Evolutionary conservation across 2,797 vertebrate genomes (phyloP).

Genomic region (Falco biarmicus): DNA sequence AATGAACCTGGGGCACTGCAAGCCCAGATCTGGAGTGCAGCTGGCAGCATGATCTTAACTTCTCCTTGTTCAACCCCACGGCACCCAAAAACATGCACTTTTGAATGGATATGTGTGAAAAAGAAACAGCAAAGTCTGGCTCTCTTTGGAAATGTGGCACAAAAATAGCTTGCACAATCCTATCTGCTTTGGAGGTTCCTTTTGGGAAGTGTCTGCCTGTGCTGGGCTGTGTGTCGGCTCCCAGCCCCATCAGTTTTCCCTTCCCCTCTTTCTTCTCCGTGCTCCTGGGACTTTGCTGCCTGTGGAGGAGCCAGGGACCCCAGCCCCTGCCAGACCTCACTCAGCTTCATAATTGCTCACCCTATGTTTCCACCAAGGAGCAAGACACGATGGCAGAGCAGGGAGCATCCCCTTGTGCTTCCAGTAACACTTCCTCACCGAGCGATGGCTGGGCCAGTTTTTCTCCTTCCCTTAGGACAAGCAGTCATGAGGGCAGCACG

Average conservation of each 20-base stretch:
- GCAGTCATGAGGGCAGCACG: not conserved
- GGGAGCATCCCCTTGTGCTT: not conserved
- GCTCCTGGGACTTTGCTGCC: not conserved
- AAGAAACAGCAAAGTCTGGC: not conserved
- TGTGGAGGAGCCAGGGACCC: not conserved
- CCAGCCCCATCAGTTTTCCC: not conserved
- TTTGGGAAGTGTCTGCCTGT: not conserved
- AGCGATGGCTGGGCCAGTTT: no score
- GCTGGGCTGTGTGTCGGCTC: not conserved
- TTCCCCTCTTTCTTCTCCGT: not conserved
- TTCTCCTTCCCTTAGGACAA: not conserved
- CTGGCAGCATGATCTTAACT: not conserved
- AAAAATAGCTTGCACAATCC: not conserved
- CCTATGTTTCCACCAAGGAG: accelerated
- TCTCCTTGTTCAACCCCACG: not conserved
- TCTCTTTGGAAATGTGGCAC: not conserved
- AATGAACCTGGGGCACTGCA: accelerated
- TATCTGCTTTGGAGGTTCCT: constrained; percentile 18
- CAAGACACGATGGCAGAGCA: accelerated
- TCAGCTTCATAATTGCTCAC: not conserved
- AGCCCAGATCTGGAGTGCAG: not conserved
- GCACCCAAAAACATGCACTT: not conserved
- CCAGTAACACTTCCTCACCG: accelerated
- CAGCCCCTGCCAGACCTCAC: not conserved
- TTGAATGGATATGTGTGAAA: not conserved